Evolutionary conservation across 2,797 vertebrate species (phyloP), one percentile per base, ranked within the genome.

Genomic region (Cynodonichthys magdalenae): DNA sequence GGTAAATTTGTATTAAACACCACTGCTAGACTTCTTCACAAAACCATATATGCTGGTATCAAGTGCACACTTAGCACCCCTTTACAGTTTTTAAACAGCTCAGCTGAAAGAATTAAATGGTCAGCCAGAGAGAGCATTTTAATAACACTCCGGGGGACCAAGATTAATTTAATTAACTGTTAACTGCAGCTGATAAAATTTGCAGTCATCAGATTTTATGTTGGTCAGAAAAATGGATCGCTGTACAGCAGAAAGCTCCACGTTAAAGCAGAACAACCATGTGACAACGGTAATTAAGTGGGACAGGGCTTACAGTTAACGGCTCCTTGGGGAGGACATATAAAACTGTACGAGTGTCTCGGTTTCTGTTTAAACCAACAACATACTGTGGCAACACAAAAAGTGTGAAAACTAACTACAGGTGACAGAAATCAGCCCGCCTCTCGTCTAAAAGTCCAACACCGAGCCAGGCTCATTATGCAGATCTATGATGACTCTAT

Each of bases 401-500:
- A 60, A 66, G 15, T 48, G 67, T 70, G 54, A 56, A 67, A 76
- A 71, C 59, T 69, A 79, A 81, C 56, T 53, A 54, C 60, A 75
- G 73, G 55, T 60, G 75, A 81, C 66, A 65, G 59, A 66, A 69
- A 58, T 58, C 59, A 29, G 27, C 47, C 48, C 47, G 28, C 17
- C 14, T 48, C 48, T 80, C 63, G 61, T 79, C 78, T 73, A 65
- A 81, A 77, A 63, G 63, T 72, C 65, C 74, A 72, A 82, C 71
- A 75, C 62, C 20, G 70, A 76, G 64, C 65, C 66, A 53, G 74
- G 47, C 68, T 83, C 79, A 73, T 87, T 86, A 82, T 81, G 78
- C 80, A 71, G 75, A 77, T 59, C 57, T 66, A 74, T 82, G 82
- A 86, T 86, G 73, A 73, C 75, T 70, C 71, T 68, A 73, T 86